Base-by-base conservation (phyloP, 2,797 vertebrate species). In the Galagoides demidoff region DNA sequence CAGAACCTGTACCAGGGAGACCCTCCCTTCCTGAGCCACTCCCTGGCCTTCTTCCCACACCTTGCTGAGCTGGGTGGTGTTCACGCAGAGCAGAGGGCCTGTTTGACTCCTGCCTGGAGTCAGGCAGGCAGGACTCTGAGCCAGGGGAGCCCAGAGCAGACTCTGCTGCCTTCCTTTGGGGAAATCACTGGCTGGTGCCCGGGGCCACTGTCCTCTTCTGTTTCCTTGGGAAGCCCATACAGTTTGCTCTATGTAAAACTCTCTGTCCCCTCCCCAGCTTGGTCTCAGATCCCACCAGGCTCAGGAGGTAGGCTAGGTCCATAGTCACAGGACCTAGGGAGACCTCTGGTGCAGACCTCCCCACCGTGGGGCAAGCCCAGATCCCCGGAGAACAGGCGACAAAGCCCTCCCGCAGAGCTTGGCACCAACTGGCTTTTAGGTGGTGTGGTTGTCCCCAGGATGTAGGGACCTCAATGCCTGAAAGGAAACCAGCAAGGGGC, bases 141-240 rank as follows among this genome's bases (percentile, higher is more conserved):
- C 57, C n/a, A 19, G 77, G 37, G 39, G 39, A n/a, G 8, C 5
- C 7, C 12, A 29, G 59, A 63, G 52, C 27, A 31, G 59, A 29
- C 59, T 31, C 16, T 20, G 39, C 43, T 31, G 39, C 2, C 0
- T 66, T 22, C 27, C 11, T 66, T 49, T 5, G 63, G 82, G 31
- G 43, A 34, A 10, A 23, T 16, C 1, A 2, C 10, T 16, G 29
- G 20, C 43, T 20, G 2, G 5, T 14, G 2, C 34, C 20, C 2
- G 19, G 45, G 13, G 52, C n/a, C 78, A 7, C 16, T 6, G 5
- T 20, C 49, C 45, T 66, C 27, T 82, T 37, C 79, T 10, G 22
- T 64, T 23, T 85, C 23, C 63, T 68, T 37, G 45, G 31, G 43
- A 68, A 34, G 45, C 82, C 22, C 63, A 9, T 0, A 4, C 31